phyloP scores from a whole-genome alignment of 1,140 invertebrate species.

The Camponotus pennsylvanicus region DNA sequence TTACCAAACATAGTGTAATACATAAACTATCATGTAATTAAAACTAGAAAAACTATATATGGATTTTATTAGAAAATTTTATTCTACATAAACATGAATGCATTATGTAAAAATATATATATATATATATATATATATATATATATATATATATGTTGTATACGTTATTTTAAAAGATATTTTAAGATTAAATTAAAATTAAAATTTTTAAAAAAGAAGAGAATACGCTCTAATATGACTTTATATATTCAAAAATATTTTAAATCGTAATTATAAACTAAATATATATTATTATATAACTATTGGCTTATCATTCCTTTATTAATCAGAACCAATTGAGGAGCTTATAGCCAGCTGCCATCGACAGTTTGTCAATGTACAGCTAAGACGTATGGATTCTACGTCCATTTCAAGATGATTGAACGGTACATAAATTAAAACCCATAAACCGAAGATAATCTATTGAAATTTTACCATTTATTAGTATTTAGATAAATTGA shows the following conservation, averaged over 20 bases:
- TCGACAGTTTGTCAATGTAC: constrained; percentile 53
- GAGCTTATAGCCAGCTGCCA: constrained; percentile 24
- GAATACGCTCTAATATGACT: not conserved
- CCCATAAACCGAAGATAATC: not conserved
- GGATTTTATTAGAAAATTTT: constrained; percentile 11
- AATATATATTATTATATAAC: not conserved
- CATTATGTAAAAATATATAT: not conserved
- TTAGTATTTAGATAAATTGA: constrained; percentile 9
- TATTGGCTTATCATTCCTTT: constrained; percentile 29
- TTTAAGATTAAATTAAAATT: not conserved
- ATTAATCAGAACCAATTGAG: constrained; percentile 40
- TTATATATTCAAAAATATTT: not conserved
- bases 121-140: not conserved
- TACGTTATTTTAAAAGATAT: not conserved
- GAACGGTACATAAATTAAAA: constrained; percentile 31
- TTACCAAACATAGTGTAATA: constrained; percentile 6
- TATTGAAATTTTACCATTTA: not conserved
- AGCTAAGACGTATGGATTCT: constrained; percentile 37
- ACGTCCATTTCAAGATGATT: constrained; percentile 39
- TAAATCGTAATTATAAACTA: not conserved
- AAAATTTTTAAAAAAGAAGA: not conserved
- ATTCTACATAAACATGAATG: constrained; percentile 8
- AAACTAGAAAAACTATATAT: not conserved
- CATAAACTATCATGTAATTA: constrained; percentile 19
- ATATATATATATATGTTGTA: not conserved